Evolutionary conservation across 1,140 invertebrate species (phyloP).

Genomic region (Pseudomyrmex sp.): DNA sequence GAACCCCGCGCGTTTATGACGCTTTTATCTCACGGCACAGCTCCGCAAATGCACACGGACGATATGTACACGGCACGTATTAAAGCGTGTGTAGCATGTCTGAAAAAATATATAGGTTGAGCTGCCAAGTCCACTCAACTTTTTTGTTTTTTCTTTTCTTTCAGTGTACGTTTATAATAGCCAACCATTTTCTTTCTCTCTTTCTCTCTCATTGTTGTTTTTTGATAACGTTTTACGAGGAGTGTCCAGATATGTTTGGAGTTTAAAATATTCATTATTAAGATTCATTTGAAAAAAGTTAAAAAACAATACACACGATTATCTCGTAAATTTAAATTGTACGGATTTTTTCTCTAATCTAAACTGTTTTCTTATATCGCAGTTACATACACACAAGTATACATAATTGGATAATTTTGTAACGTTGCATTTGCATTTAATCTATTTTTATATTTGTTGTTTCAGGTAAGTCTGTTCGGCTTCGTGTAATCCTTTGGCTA

Average conservation of each 20-base stretch:
- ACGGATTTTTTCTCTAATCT: no score
- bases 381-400: neutral
- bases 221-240: no score
- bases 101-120: conserved; percentile 18
- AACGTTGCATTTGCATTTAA: neutral
- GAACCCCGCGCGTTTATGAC: conserved; percentile 44
- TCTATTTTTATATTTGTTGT: conserved; percentile 1
- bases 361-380: no score
- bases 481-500: neutral
- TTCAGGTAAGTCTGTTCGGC: conserved; percentile 34
- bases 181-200: neutral
- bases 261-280: no score
- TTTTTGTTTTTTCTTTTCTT: neutral
- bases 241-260: no score
- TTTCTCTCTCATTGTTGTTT: no score
- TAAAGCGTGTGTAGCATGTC: conserved; percentile 29
- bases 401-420: neutral
- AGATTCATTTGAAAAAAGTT: no score
- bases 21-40: conserved; percentile 51
- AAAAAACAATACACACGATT: no score
- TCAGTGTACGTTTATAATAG: neutral
- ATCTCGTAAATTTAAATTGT: no score
- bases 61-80: neutral
- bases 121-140: neutral
- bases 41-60: neutral